A percentile compares a stretch with the other conserved stretches of the same genome.
Evolutionary conservation across 2,888 invertebrate genomes (phyloP).

Genomic region (Chymomyza procnemis): DNA sequence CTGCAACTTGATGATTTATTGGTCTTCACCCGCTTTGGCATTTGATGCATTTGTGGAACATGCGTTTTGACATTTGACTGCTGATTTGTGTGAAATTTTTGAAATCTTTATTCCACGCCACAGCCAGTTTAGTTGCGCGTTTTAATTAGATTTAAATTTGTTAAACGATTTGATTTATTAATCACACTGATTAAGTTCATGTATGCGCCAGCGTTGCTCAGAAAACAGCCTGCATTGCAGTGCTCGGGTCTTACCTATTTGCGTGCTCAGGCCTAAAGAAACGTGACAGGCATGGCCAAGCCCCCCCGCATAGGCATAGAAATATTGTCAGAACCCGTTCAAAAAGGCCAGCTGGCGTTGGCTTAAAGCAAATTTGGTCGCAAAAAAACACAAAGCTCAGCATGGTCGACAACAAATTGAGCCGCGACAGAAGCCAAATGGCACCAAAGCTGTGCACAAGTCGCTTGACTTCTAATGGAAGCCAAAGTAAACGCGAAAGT

Average conservation of each 20-base stretch:
- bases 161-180: slow-evolving; percentile 53
- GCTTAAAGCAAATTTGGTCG: slow-evolving; percentile 28
- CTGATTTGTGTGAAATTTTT: slow-evolving; percentile 71
- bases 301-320: slow-evolving; percentile 43
- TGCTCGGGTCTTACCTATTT: no score
- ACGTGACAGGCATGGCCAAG: slow-evolving; percentile 47
- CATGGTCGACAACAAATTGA: not conserved
- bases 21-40: slow-evolving; percentile 59
- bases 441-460: slow-evolving; percentile 63
- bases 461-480: slow-evolving; percentile 8
- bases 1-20: slow-evolving; percentile 58
- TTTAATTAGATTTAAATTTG: slow-evolving; percentile 29
- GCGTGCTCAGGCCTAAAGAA: slow-evolving; percentile 31
- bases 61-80: slow-evolving; percentile 70
- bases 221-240: no score
- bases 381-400: not conserved
- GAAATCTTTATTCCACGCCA: slow-evolving; percentile 20
- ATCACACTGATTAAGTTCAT: slow-evolving; percentile 34
- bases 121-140: slow-evolving; percentile 8
- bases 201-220: slow-evolving; percentile 15
- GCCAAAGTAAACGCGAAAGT: not conserved
- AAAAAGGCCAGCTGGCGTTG: slow-evolving; percentile 54
- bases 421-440: slow-evolving; percentile 58
- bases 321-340: slow-evolving; percentile 16
- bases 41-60: slow-evolving; percentile 72